Evolutionary conservation across 37 sponge, comb jelly and placozoan species (phyloP).

Genomic region (Dysidea cf. avara): DNA sequence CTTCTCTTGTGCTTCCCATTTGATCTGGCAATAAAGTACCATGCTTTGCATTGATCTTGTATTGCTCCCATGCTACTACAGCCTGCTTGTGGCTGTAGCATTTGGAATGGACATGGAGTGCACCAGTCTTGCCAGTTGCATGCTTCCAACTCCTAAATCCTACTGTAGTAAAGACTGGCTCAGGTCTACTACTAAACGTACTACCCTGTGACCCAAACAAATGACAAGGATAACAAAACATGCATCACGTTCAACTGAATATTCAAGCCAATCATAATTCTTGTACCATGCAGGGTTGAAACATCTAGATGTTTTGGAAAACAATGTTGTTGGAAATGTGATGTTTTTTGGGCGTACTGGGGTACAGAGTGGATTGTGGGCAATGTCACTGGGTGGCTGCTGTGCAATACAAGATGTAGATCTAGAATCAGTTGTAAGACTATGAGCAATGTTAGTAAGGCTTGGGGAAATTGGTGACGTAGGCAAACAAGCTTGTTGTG

Average conservation of each 20-base stretch:
- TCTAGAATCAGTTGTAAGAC: too few relatives aligned
- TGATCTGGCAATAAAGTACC: conserved; percentile 4
- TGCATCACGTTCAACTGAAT: conserved; percentile 7
- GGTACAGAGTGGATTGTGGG: conserved; percentile 21
- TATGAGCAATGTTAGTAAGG: too few relatives aligned
- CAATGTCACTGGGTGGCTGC: conserved; percentile 21
- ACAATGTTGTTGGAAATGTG: conserved; percentile 32
- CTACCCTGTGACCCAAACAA: conserved; percentile 5
- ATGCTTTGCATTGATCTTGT: neutral
- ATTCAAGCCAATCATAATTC: conserved; percentile 21
- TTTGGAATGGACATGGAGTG: neutral
- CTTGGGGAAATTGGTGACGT: too few relatives aligned
- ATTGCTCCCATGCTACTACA: conserved; percentile 7
- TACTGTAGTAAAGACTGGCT: conserved; percentile 6
- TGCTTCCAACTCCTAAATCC: conserved; percentile 24
- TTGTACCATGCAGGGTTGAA: conserved; percentile 33
- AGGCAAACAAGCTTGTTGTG: too few relatives aligned
- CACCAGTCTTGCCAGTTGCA: conserved; percentile 27
- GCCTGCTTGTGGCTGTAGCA: conserved; percentile 13
- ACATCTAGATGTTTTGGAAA: conserved; percentile 10
- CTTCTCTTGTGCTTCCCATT: neutral
- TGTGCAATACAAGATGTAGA: too few relatives aligned
- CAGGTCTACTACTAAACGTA: conserved; percentile 9
- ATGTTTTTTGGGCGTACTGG: conserved; percentile 37
- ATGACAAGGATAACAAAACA: conserved; percentile 23